Base-by-base conservation (phyloP, 2,113 vertebrate species). In the Anolis sagrei region DNA sequence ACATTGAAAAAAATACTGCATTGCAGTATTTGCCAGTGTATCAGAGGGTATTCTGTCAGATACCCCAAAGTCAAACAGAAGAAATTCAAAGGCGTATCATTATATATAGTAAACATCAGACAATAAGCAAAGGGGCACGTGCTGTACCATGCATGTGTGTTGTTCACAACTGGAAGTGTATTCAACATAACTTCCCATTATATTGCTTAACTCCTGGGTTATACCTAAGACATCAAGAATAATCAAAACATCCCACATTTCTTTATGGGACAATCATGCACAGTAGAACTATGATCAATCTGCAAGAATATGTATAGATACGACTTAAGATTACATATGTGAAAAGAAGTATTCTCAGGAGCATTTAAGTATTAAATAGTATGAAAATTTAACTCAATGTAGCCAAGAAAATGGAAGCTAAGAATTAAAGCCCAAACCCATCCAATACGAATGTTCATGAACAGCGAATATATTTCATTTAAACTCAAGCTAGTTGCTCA, bases 1-100 rank as follows among this genome's bases (percentile, higher is more conserved):
- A 96, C 96, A 96, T 94, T 95, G 95, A 91, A 95, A 44, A 93
- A 95, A 97, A 95, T 95, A 95, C 96, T 97, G 96, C 96, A 97
- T 92, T 97, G 96, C 96, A 97, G 96, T 87, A 96, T 92, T 95
- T 94, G 92, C 90, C 93, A 95, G 92, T 88, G 92, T 93, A 94
- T 87, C 87, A 0, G 91, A 92, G 44, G 92, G 82, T 92, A 92
- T 92, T 92, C 95, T 93, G 90, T 91, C 91, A 80, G 83, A 92
- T 95, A 95, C 90, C 92, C 94, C 95, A 89, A 89, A 93, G 92
- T 92, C 89, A 87, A 93, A 92, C 92, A 92, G 92, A 91, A 89
- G 89, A 95, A 86, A 91, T 94, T 93, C 92, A 93, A 86, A 94
- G 89, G 87, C 90, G 85, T 77, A 88, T 89, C 86, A 84, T 90